These are phyloP conservation scores for Neodon shergylaensis DNA, from an alignment of 2,113 vertebrate species.

Conservation along the genomic window DNA sequence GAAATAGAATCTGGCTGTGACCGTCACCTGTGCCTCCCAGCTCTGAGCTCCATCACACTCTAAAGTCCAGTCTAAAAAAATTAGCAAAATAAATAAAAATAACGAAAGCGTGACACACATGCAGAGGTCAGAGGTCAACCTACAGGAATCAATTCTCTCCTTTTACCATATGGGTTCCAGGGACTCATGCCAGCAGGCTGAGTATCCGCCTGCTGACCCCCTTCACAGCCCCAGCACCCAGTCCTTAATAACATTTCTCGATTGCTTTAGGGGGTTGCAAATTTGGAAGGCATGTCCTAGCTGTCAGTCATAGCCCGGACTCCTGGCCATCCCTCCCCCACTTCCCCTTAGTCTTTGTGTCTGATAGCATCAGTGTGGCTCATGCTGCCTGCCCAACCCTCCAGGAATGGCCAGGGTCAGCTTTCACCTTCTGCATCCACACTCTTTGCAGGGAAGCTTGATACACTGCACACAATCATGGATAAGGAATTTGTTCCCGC, in stretches of 20 bases:
- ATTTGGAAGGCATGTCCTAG: fast-evolving
- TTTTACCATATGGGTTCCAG: not conserved
- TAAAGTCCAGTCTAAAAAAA: not conserved
- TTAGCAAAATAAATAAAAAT: not conserved
- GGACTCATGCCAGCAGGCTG: not conserved
- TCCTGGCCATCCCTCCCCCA: too few species aligned
- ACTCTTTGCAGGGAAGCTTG: not conserved
- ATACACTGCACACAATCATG: not conserved
- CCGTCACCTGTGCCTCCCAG: fast-evolving
- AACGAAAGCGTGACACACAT: not conserved
- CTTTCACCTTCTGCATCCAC: not conserved
- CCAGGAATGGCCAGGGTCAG: not conserved
- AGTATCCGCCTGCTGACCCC: not conserved
- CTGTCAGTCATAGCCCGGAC: not conserved
- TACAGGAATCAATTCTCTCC: too few species aligned
- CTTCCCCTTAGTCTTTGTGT: not conserved
- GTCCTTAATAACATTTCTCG: fast-evolving
- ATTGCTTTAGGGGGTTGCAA: not conserved
- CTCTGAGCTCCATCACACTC: not conserved
- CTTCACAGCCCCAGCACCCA: not conserved
- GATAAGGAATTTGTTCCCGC: too few species aligned
- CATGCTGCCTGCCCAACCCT: not conserved
- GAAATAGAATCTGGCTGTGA: not conserved
- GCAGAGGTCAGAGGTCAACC: not conserved
- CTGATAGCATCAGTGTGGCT: not conserved